phyloP scores from a whole-genome alignment of 1,140 invertebrate species.

The Mesaphorura yosii region DNA sequence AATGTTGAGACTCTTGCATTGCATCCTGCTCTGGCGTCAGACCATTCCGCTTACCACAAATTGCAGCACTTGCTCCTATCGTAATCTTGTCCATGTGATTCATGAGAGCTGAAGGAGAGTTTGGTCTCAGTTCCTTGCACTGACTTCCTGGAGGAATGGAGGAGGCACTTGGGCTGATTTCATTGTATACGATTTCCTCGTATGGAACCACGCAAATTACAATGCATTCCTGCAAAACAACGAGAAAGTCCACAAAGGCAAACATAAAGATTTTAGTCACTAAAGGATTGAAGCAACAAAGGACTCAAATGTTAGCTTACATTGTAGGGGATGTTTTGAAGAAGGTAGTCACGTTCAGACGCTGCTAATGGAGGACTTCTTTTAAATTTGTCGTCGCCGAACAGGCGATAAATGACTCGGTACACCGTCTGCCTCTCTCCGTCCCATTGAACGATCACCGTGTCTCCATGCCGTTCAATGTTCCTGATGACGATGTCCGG shows the following conservation, averaged over 20 bases:
- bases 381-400: conserved; percentile 79
- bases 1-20: too few species aligned
- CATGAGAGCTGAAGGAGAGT: conserved; percentile 43
- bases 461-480: conserved; percentile 70
- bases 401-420: conserved; percentile 74
- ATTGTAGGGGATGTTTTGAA: conserved; percentile 78
- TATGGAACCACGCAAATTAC: conserved; percentile 81
- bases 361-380: conserved; percentile 74
- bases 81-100: conserved; percentile 85
- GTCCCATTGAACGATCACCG: conserved; percentile 79
- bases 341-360: conserved; percentile 77
- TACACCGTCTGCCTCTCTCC: conserved; percentile 48
- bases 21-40: too few species aligned
- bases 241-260: too few species aligned
- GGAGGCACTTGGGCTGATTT: conserved; percentile 25
- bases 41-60: too few species aligned
- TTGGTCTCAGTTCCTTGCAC: conserved; percentile 71
- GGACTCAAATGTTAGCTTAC: conserved; percentile 37
- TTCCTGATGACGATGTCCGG: conserved; percentile 65
- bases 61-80: conserved; percentile 65
- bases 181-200: conserved; percentile 48
- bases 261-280: not conserved
- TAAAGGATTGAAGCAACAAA: conserved; percentile 15
- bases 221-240: conserved; percentile 62
- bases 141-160: conserved; percentile 43